phyloP scores from a whole-genome alignment of 2,888 invertebrate genomes.

The Drosophila falleni region DNA sequence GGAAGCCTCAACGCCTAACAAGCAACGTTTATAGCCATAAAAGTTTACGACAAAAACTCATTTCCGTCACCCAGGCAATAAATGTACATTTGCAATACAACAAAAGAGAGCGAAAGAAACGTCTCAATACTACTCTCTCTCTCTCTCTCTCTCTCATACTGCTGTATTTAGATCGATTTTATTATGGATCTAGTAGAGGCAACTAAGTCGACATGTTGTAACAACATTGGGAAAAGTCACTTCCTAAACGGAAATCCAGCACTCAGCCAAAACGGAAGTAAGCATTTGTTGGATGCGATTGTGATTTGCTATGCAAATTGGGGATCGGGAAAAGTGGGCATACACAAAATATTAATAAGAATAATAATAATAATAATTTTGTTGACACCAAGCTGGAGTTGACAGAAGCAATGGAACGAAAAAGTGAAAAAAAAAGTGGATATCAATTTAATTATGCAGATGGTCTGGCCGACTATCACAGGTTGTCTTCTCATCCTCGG shows the following conservation, averaged over 20 bases:
- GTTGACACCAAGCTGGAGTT: constrained; percentile 52
- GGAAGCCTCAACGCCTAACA: constrained; percentile 50
- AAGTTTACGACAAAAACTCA: constrained; percentile 81
- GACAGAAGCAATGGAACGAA: background rate
- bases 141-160: background rate
- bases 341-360: constrained; percentile 34
- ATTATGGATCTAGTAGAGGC: constrained; percentile 32
- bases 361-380: constrained; percentile 56
- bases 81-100: constrained; percentile 57
- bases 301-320: constrained; percentile 51
- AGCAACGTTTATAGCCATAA: constrained; percentile 77
- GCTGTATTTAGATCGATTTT: constrained; percentile 43
- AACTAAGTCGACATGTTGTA: constrained; percentile 18
- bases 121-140: background rate
- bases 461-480: constrained; percentile 51
- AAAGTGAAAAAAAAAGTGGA: constrained; percentile 26
- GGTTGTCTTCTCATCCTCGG: constrained; percentile 10
- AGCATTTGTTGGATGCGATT: constrained; percentile 60
- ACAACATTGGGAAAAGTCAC: constrained; percentile 44
- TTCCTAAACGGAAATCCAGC: constrained; percentile 67
- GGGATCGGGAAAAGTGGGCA: constrained; percentile 18
- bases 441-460: constrained; percentile 78
- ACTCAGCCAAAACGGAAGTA: constrained; percentile 69
- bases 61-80: constrained; percentile 77
- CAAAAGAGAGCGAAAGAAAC: constrained; percentile 6